A percentile compares a stretch with the other conserved stretches of the same genome.
Conservation (phyloP, 2,797 vertebrate species). For the Gallirallus australis region DNA sequence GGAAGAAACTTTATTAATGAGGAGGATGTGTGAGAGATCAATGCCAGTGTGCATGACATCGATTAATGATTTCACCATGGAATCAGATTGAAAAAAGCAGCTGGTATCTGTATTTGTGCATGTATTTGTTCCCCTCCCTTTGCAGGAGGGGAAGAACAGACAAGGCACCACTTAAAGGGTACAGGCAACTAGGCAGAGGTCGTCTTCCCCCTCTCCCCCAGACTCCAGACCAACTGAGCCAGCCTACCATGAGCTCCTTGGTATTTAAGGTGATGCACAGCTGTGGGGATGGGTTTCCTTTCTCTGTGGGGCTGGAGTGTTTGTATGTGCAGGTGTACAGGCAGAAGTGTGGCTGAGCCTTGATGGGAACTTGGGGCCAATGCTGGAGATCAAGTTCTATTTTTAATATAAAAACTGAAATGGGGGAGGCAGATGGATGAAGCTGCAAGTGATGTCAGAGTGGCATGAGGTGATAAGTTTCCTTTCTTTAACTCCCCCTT, state of each 20-base stretch:
- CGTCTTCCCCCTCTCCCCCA: no score
- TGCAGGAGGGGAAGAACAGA: not conserved
- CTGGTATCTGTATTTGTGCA: constrained; percentile 63
- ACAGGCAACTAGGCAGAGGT: not conserved
- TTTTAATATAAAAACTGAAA: not conserved
- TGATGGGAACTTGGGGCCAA: not conserved
- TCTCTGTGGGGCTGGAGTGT: not conserved
- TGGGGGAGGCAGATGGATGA: not conserved
- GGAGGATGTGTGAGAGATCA: constrained; percentile 62
- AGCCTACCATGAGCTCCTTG: not conserved
- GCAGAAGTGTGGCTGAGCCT: not conserved
- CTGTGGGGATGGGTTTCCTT: not conserved
- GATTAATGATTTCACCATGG: constrained; percentile 75
- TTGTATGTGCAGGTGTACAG: rapidly evolving
- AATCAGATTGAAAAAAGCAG: constrained; percentile 73
- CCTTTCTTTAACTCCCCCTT: not conserved
- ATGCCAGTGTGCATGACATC: constrained; percentile 74
- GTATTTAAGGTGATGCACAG: not conserved
- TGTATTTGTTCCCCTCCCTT: not conserved
- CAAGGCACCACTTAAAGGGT: not conserved
- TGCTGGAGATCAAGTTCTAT: not conserved
- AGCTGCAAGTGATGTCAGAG: not conserved
- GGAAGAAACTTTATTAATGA: constrained; percentile 76
- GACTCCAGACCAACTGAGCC: no score
- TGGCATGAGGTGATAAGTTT: not conserved